These are phyloP conservation scores for Xerus inauris DNA, from an alignment of 2,113 vertebrate species.

Conservation along the genomic window DNA sequence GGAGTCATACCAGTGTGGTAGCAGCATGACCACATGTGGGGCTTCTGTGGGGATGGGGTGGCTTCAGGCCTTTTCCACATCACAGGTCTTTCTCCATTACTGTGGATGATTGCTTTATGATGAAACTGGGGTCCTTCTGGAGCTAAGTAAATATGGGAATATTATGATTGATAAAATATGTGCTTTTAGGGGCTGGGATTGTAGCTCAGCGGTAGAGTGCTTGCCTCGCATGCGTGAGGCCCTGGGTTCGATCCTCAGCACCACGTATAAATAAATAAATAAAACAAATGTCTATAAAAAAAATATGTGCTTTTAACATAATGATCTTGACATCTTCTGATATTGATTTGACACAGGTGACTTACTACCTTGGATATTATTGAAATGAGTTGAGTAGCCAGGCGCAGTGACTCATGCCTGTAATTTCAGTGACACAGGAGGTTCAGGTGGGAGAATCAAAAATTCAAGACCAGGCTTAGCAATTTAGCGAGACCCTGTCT, in stretches of 20 bases:
- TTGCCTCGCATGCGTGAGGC: too few relatives aligned
- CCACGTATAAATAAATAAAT: too few relatives aligned
- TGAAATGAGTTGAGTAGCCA: not conserved
- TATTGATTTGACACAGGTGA: not conserved
- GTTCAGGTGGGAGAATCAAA: too few relatives aligned
- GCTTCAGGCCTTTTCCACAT: fast-evolving
- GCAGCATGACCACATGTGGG: not conserved
- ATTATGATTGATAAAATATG: not conserved
- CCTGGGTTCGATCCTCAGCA: too few relatives aligned
- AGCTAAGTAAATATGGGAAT: not conserved
- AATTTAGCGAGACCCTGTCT: too few relatives aligned
- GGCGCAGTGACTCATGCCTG: too few relatives aligned
- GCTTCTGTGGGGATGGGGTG: not conserved
- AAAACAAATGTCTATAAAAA: too few relatives aligned
- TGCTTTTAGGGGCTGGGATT: too few relatives aligned
- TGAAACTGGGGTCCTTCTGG: not conserved
- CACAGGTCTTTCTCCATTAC: not conserved
- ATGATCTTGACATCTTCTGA: not conserved
- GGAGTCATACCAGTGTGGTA: not conserved
- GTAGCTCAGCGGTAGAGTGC: too few relatives aligned
- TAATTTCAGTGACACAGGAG: too few relatives aligned
- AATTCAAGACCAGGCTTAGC: too few relatives aligned
- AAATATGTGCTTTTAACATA: not conserved
- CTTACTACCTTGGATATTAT: not conserved
- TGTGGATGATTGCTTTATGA: not conserved